Evolutionary conservation across 2,113 vertebrate species (phyloP).

Genomic region (Tautogolabrus adspersus): DNA sequence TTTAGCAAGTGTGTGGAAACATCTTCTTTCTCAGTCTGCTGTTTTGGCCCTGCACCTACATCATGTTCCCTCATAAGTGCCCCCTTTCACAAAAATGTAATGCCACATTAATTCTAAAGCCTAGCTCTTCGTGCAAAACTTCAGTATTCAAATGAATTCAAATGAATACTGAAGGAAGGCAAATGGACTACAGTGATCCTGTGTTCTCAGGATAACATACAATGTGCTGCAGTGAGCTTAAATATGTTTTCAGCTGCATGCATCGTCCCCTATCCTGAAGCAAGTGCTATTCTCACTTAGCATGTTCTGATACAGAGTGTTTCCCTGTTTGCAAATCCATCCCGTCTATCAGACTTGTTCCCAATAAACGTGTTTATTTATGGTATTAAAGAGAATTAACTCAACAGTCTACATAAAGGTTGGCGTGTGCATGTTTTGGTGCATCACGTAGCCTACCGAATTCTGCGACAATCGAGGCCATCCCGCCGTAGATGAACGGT

Average conservation of each 20-base stretch:
- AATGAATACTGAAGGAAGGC: neutral
- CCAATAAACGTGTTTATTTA: neutral
- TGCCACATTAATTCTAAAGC: too few relatives aligned
- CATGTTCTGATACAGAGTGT: neutral
- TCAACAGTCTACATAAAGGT: too few relatives aligned
- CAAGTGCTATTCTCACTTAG: neutral
- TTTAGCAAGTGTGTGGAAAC: too few relatives aligned
- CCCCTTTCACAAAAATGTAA: too few relatives aligned
- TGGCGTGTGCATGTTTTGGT: constrained; percentile 8
- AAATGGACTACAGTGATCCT: too few relatives aligned
- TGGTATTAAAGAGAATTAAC: neutral
- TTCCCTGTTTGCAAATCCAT: neutral
- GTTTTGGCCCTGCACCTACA: too few relatives aligned
- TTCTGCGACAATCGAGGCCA: constrained; percentile 96
- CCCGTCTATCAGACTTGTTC: neutral
- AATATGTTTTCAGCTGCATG: constrained; percentile 12
- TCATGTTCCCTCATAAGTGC: too few relatives aligned
- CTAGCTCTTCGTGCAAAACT: too few relatives aligned
- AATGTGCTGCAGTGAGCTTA: neutral
- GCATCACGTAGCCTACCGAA: constrained; percentile 87
- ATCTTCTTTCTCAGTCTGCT: too few relatives aligned
- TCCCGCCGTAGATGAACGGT: constrained; percentile 95
- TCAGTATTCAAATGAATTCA: too few relatives aligned
- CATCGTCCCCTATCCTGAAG: neutral
- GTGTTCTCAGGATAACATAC: neutral